These are phyloP conservation scores for Plebejus anna DNA, from an alignment of 2,888 invertebrate species.

Conservation along the genomic window DNA sequence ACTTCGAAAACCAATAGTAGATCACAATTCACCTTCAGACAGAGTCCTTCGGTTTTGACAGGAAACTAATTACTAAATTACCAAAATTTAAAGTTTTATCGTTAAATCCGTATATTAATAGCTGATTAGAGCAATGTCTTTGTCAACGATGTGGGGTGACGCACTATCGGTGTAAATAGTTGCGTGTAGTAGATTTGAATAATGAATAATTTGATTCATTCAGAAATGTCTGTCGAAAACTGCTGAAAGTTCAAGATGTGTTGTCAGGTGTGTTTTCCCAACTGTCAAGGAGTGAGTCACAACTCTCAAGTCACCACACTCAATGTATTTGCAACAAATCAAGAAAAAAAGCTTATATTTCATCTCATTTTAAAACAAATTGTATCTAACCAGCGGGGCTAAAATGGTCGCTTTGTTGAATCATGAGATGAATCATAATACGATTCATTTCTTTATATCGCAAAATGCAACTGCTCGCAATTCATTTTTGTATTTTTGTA, in stretches of 20 bases:
- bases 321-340: no score
- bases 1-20: not conserved
- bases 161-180: slow-evolving; percentile 17
- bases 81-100: not conserved
- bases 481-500: no score
- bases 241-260: not conserved
- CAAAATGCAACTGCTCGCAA: no score
- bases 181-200: slow-evolving; percentile 33
- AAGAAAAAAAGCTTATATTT: no score
- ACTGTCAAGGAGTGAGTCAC: no score
- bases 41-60: not conserved
- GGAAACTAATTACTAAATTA: not conserved
- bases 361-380: no score
- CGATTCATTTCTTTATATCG: no score
- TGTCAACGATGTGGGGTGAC: slow-evolving; percentile 24
- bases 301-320: no score
- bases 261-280: not conserved
- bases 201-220: slow-evolving; percentile 1
- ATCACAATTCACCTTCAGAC: not conserved
- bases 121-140: slow-evolving; percentile 20
- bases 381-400: no score
- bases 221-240: not conserved
- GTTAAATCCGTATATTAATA: not conserved
- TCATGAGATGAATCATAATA: no score
- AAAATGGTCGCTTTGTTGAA: no score